Conservation (phyloP, 2,113 vertebrate species). For the Casuarius casuarius region DNA sequence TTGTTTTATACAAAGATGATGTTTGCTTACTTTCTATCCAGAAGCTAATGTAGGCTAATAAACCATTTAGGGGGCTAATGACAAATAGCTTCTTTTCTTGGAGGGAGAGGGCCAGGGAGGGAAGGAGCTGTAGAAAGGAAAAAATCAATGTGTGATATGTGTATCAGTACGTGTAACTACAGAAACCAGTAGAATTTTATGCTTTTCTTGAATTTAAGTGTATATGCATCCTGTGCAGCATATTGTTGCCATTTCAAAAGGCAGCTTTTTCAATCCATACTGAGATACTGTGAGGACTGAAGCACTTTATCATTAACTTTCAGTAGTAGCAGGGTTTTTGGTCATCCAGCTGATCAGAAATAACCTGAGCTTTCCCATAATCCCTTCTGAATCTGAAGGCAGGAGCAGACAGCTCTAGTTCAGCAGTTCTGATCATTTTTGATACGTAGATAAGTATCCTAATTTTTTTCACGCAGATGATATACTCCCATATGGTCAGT, state of each 20-base stretch:
- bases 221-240: not conserved
- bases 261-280: not conserved
- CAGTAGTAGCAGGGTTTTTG: not conserved
- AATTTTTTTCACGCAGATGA: no score
- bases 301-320: not conserved
- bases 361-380: not conserved
- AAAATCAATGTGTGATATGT: not conserved
- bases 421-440: no score
- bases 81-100: not conserved
- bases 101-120: not conserved
- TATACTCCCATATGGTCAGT: no score
- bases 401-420: no score
- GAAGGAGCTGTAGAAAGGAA: not conserved
- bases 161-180: not conserved
- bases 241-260: not conserved
- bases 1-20: not conserved
- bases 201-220: not conserved
- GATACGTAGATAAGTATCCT: no score
- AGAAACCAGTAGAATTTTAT: not conserved
- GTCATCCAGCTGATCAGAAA: not conserved
- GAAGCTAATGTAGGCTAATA: not conserved
- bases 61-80: not conserved
- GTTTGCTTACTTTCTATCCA: constrained; percentile 13
- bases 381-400: no score
- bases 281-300: not conserved